These are phyloP conservation scores for Callipepla squamata DNA, from an alignment of 2,113 vertebrate species.

Conservation along the genomic window DNA sequence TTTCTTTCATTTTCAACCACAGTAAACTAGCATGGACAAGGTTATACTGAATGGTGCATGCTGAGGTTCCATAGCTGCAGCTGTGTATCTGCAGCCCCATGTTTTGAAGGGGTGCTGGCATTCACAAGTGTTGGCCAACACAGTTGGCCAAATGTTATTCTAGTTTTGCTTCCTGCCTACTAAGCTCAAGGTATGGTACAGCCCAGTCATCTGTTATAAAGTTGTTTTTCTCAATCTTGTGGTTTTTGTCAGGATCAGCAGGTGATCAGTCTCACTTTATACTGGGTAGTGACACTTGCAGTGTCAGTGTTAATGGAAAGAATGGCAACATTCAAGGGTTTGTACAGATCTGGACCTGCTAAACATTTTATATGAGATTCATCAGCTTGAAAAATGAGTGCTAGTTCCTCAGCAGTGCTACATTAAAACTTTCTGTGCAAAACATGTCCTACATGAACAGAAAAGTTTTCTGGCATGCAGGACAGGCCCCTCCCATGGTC, in stretches of 20 bases:
- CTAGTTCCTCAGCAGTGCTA: not conserved
- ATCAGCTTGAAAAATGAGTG: not conserved
- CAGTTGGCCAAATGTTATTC: not conserved
- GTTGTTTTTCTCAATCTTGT: not conserved
- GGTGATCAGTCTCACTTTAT: not conserved
- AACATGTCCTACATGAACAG: not conserved
- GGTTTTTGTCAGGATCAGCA: not conserved
- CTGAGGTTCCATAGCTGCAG: not conserved
- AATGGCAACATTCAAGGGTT: no score
- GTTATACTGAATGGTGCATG: not conserved
- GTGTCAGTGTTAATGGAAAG: not conserved
- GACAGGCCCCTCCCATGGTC: not conserved
- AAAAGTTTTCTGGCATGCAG: not conserved
- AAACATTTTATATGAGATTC: not conserved
- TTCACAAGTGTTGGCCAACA: not conserved
- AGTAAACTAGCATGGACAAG: not conserved
- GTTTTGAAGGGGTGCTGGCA: not conserved
- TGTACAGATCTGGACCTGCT: not conserved
- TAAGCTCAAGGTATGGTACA: not conserved
- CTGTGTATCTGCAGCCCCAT: not conserved
- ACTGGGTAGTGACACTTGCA: not conserved
- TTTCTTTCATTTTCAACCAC: not conserved
- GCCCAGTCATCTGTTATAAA: fast-evolving
- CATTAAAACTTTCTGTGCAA: not conserved
- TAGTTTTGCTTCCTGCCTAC: not conserved